Evolutionary conservation across 2,113 vertebrate species (phyloP).

Genomic region (Balaeniceps rex): DNA sequence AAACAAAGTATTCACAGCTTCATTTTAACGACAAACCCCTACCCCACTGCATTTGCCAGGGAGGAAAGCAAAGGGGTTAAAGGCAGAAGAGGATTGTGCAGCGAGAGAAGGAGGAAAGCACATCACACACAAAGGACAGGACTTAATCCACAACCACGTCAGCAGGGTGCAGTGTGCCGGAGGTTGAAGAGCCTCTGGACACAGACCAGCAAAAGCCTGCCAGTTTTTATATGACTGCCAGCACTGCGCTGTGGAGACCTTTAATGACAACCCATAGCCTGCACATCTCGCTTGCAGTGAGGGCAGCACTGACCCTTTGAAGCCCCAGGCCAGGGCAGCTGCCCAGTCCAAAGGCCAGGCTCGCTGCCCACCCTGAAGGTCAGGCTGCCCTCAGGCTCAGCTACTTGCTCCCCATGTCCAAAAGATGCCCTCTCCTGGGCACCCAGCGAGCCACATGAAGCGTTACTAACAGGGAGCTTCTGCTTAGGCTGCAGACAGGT

Average conservation of each 20-base stretch:
- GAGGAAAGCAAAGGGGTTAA: not conserved
- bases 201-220: not conserved
- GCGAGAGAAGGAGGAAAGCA: not conserved
- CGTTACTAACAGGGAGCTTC: not conserved
- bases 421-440: slow-evolving; percentile 32
- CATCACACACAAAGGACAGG: not conserved
- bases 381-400: not conserved
- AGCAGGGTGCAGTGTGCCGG: not conserved
- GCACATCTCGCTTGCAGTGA: fast-evolving
- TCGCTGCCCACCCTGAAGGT: not conserved
- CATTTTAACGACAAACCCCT: not conserved
- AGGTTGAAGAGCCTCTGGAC: not conserved
- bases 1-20: not conserved
- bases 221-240: not conserved
- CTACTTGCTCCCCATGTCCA: not conserved
- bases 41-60: not conserved
- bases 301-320: not conserved
- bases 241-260: not conserved
- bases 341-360: not conserved
- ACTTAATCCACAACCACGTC: not conserved
- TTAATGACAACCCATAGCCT: not conserved
- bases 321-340: not conserved
- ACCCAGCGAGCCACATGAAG: not conserved
- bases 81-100: not conserved
- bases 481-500: not conserved